Conservation (phyloP, 2,797 vertebrate species). For the Coregonus ussuriensis region DNA sequence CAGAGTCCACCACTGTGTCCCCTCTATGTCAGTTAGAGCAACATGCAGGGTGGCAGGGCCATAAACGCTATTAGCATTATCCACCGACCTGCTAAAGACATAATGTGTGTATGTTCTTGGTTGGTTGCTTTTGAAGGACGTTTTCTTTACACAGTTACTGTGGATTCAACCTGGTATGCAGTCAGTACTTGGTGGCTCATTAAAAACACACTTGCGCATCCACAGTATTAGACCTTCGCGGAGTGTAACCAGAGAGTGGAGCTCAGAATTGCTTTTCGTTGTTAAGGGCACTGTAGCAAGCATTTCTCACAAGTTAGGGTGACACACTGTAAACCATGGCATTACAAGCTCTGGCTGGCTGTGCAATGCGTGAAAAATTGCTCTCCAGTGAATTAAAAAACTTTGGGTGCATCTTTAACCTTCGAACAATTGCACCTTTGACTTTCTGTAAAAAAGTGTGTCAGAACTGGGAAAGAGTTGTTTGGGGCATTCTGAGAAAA, state of each 20-base stretch:
- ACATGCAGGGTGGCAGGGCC: not conserved
- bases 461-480: not conserved
- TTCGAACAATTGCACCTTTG: conserved; percentile 16
- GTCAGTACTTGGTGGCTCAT: conserved; percentile 7
- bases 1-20: not conserved
- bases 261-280: conserved; percentile 5
- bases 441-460: conserved; percentile 10
- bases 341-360: not conserved
- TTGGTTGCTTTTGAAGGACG: conserved; percentile 13
- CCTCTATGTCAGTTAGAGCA: too few species aligned
- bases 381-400: conserved; percentile 21
- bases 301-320: not conserved
- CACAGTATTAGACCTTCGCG: not conserved
- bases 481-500: not conserved
- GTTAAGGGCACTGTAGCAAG: conserved; percentile 6
- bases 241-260: conserved; percentile 5
- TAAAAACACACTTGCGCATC: conserved; percentile 2
- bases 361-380: not conserved
- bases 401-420: conserved; percentile 11
- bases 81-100: not conserved
- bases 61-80: not conserved
- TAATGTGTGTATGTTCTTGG: not conserved
- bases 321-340: not conserved
- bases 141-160: conserved; percentile 6
- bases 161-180: conserved; percentile 2